Base-by-base conservation (phyloP, 1,140 invertebrate genomes). In the Caenorhabditis briggsae region DNA sequence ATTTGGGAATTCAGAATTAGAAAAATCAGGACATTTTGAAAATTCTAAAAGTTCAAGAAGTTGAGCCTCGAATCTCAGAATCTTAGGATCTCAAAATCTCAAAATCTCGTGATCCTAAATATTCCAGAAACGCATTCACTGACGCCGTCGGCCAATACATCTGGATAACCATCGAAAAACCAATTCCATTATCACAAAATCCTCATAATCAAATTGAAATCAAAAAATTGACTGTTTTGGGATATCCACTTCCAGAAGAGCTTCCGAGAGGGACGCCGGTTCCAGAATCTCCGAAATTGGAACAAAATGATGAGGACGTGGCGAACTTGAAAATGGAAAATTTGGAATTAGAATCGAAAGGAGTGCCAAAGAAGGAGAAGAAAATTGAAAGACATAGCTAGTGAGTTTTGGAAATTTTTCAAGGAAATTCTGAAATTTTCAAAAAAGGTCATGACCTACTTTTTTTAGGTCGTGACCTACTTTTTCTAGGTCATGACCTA, bases 131-230 rank as follows among this genome's bases (percentile, higher is more conserved):
- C 46, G 70, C 70, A 9, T 78, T 78, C 70, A 78, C 70, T n/a
- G 70, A 78, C 33, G 70, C 70, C 43, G 14, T 78, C 14, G 70
- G 70, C 23, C 70, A 78, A 50, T 78, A 78, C 46, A 53, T 78
- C 46, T 78, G 70, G 70, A 50, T 78, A 8, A 50, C 70, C 25
- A 78, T 78, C 46, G 70, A 78, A 9, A 78, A 78, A 78, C 70
- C 70, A 5, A 78, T 78, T 43, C 46, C 70, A 3, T 9, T 78
- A 5, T 23, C 70, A 11, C 70, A 50, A 23, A 78, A 78, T 78
- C 70, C 70, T 8, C 70, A 78, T 23, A 46, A 46, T 16, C 70
- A 50, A 25, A 50, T 78, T 14, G 33, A 78, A 25, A 78, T 78
- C 33, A 12, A n/a, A 2, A 78, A 78, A n/a, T n/a, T 78, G 5